These are phyloP conservation scores for Pachyrhynchus sulphureomaculatus DNA, from an alignment of 1,140 invertebrate species.

Conservation along the genomic window DNA sequence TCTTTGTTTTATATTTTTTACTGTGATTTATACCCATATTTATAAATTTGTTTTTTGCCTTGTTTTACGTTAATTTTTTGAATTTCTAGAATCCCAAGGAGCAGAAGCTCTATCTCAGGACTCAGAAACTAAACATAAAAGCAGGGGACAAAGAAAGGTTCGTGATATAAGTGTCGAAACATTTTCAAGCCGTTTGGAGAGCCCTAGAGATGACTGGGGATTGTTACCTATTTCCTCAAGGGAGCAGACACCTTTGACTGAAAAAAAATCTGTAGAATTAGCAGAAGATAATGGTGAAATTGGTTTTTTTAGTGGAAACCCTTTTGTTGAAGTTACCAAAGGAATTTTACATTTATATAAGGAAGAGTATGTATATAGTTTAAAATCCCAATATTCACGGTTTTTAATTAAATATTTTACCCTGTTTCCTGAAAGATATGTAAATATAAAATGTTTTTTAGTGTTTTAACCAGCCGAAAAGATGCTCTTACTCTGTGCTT, in stretches of 20 bases:
- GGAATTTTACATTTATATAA: constrained; percentile 96
- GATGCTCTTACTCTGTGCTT: constrained; percentile 88
- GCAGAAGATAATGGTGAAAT: constrained; percentile 61
- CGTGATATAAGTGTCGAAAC: constrained; percentile 67
- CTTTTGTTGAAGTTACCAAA: constrained; percentile 93
- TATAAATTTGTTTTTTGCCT: no score
- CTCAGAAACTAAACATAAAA: constrained; percentile 24
- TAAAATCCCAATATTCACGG: constrained; percentile 16
- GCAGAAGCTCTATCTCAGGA: constrained; percentile 25
- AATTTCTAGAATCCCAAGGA: constrained; percentile 18
- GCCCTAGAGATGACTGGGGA: constrained; percentile 53
- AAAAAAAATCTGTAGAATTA: constrained; percentile 46
- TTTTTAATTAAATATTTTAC: no score
- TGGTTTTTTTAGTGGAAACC: constrained; percentile 95
- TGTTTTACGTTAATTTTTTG: no score
- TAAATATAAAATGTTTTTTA: constrained; percentile 41
- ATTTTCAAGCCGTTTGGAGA: constrained; percentile 58
- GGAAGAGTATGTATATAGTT: constrained; percentile 66
- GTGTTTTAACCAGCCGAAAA: constrained; percentile 63
- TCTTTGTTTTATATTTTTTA: no score
- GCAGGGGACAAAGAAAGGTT: constrained; percentile 53
- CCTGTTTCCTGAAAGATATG: no score
- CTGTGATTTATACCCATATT: not conserved
- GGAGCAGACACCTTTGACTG: constrained; percentile 51
- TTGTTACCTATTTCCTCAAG: constrained; percentile 51